Evolutionary conservation across 2,113 vertebrate species (phyloP), one percentile per base, ranked within the genome.

Genomic region (Nasalis larvatus): DNA sequence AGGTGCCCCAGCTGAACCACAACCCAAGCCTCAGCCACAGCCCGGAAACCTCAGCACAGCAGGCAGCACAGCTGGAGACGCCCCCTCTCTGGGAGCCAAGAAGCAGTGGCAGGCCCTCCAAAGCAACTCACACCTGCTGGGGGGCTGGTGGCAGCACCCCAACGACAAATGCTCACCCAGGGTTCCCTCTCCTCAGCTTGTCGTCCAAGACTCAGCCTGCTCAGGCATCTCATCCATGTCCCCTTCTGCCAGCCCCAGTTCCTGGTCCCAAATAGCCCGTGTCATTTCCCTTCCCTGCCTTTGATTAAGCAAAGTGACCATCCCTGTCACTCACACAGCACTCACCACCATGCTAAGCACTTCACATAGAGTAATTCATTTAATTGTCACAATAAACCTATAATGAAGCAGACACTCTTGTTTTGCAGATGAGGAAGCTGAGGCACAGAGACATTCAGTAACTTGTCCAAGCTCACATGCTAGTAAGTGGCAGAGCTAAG

Each of bases 331-430:
- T 56, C 12, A 23, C 30, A 7, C 1, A 21, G 52, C 74, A 17
- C 45, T 32, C 30, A 13, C 20, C 27, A 11, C 60, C 12, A 4
- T 27, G 56, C 66, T 42, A 6, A 42, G 47, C 42, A 35, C 66
- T 42, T 12, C 10, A 8, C 23, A 5, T 21, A 1, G 6, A 32
- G 68, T 35, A 0, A 3, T 5, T 74, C 40, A n/a, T 18, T 32
- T 20, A 16, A 9, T 30, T 18, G 21, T 54, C 45, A 42, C 21
- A 3, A n/a, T 42, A 1, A 45, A 35, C 63, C 77, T 11, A 20
- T 6, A 18, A 14, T 49, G 30, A 23, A 14, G 66, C 56, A 68
- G 2, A 14, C 10, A n/a, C 12, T 8, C 12, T n/a, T 12, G 21
- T 42, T 85, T 60, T 81, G 25, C 45, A 60, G 47, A 54, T 32